A percentile compares a stretch with the other conserved stretches of the same genome.
Evolutionary conservation across 2,113 vertebrate genomes (phyloP).

Genomic region (Lagopus muta): DNA sequence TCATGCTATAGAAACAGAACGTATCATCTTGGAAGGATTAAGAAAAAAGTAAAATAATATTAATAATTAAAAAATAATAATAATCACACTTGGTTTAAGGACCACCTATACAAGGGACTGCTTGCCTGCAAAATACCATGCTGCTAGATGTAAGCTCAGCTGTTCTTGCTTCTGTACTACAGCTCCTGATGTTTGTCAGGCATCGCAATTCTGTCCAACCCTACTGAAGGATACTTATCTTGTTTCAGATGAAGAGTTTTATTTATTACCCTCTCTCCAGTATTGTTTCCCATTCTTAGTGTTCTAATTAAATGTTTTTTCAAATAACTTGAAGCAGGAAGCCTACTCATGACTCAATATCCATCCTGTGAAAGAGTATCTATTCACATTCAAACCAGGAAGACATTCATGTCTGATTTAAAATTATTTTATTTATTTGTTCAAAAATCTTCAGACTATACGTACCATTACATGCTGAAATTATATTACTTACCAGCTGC

Average conservation of each 20-base stretch:
- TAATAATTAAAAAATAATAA: not conserved
- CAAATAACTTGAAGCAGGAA: not conserved
- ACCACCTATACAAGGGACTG: not conserved
- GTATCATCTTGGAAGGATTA: not conserved
- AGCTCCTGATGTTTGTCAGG: accelerated
- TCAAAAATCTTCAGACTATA: not conserved
- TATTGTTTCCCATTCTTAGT: not conserved
- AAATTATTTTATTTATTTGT: not conserved
- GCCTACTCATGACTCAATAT: not conserved
- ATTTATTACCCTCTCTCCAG: not conserved
- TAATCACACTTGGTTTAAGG: not conserved
- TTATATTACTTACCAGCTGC: slow-evolving; percentile 79
- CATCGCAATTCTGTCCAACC: not conserved
- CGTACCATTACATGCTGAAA: not conserved
- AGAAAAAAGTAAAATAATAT: not conserved
- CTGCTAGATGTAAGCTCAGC: not conserved
- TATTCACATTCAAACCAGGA: not conserved
- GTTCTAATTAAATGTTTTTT: not conserved
- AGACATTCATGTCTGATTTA: not conserved
- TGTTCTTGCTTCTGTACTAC: not conserved
- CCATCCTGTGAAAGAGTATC: not conserved
- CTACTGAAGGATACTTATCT: not conserved
- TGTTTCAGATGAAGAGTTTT: not conserved
- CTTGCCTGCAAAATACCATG: not conserved
- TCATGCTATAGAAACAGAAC: not conserved